Evolutionary conservation across 2,113 vertebrate species (phyloP).

Genomic region (Odobenus rosmarus): DNA sequence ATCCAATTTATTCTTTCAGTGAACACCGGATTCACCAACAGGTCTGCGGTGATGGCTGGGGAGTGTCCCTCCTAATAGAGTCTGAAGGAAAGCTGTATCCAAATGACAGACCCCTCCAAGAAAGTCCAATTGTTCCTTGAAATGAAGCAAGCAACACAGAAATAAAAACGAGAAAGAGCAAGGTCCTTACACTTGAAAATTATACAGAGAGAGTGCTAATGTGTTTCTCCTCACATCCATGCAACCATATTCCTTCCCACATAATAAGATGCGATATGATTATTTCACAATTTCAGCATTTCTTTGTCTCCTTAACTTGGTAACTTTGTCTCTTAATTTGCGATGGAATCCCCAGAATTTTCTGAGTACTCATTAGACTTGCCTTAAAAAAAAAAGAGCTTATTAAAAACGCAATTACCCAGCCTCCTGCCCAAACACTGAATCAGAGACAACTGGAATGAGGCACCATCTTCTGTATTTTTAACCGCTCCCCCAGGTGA

Average conservation of each 20-base stretch:
- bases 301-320: background rate
- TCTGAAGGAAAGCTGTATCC: background rate
- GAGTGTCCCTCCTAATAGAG: background rate
- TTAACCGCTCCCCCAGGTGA: background rate
- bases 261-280: background rate
- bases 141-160: background rate
- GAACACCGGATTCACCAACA: background rate
- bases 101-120: background rate
- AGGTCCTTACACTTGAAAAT: background rate
- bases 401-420: background rate
- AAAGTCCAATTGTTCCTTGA: conserved; percentile 23
- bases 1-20: conserved; percentile 1
- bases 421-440: background rate
- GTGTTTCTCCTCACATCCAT: background rate
- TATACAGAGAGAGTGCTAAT: background rate
- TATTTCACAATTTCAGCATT: background rate
- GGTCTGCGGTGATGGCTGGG: background rate
- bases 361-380: background rate
- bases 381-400: background rate
- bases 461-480: background rate
- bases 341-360: background rate
- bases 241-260: background rate
- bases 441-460: background rate
- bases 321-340: background rate
- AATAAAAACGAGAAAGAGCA: background rate